Conservation (phyloP, 2,888 invertebrate species). For the Dynastes maya region DNA sequence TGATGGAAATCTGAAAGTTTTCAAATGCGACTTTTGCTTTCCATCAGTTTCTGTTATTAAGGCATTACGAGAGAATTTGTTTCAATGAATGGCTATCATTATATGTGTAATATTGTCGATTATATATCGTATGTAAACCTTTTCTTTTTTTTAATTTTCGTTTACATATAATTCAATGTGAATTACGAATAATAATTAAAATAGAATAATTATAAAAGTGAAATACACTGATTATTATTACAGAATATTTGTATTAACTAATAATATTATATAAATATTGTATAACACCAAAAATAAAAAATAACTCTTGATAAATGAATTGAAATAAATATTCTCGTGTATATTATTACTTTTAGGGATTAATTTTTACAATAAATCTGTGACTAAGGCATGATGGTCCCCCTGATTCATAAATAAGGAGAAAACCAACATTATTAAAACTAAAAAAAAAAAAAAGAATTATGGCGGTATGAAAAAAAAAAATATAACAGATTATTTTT, state of each 20-base stretch:
- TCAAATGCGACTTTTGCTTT: conserved; percentile 53
- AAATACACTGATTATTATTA: conserved; percentile 22
- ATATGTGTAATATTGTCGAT: neutral
- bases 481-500: conserved; percentile 69
- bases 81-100: conserved; percentile 31
- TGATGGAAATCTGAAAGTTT: conserved; percentile 61
- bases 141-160: neutral
- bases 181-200: conserved; percentile 16
- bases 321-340: conserved; percentile 48
- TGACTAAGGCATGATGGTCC: conserved; percentile 67
- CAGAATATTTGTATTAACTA: conserved; percentile 18
- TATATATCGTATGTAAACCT: conserved; percentile 2
- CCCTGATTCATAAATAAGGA: conserved; percentile 68
- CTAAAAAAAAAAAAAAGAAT: conserved; percentile 56
- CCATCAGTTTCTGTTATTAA: conserved; percentile 58
- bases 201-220: neutral
- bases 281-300: conserved; percentile 31
- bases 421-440: conserved; percentile 61
- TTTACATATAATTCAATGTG: neutral
- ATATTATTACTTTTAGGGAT: conserved; percentile 67
- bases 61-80: conserved; percentile 54
- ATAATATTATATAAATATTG: conserved; percentile 29
- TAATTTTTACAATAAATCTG: conserved; percentile 70
- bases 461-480: conserved; percentile 57
- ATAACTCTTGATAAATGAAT: conserved; percentile 31